phyloP scores from a whole-genome alignment of 2,888 invertebrate species.

The Dicyrtoma fusca region DNA sequence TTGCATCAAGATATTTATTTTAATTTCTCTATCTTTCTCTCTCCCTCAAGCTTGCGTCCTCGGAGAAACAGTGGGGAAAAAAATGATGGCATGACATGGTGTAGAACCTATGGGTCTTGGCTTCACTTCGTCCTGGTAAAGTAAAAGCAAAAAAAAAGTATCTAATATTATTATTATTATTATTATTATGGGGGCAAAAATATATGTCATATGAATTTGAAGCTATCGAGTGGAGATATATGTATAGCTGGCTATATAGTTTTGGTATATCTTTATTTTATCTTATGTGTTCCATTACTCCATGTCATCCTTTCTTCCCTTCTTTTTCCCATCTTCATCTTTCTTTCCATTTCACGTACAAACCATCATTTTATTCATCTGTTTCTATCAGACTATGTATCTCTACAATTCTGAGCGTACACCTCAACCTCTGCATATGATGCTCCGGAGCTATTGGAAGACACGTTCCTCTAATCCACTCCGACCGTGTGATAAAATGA shows the following conservation, averaged over 20 bases:
- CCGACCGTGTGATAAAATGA: conserved; percentile 36
- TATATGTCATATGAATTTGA: conserved; percentile 18
- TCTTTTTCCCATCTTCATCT: conserved; percentile 7
- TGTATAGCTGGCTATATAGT: not conserved
- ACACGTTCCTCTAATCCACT: not conserved
- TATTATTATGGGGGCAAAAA: conserved; percentile 24
- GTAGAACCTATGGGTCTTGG: too few species aligned
- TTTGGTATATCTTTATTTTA: conserved; percentile 34
- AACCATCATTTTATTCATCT: too few species aligned
- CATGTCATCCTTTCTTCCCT: conserved; percentile 25
- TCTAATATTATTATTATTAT: too few species aligned
- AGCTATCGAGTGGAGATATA: conserved; percentile 12
- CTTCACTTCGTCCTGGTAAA: not conserved
- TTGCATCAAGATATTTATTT: conserved; percentile 17
- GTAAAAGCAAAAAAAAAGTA: not conserved
- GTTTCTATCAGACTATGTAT: too few species aligned
- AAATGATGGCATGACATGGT: not conserved
- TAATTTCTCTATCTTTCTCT: not conserved
- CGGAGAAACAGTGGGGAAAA: not conserved
- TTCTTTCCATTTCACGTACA: not conserved
- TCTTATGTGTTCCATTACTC: conserved; percentile 34
- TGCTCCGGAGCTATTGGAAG: not conserved
- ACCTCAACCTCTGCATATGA: too few species aligned
- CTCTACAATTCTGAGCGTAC: too few species aligned
- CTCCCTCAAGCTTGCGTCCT: not conserved